Percentiles rank a stretch among this genome's conserved stretches.
Evolutionary conservation across 1,140 invertebrate species (phyloP).

Genomic region (Hyles vespertilio): DNA sequence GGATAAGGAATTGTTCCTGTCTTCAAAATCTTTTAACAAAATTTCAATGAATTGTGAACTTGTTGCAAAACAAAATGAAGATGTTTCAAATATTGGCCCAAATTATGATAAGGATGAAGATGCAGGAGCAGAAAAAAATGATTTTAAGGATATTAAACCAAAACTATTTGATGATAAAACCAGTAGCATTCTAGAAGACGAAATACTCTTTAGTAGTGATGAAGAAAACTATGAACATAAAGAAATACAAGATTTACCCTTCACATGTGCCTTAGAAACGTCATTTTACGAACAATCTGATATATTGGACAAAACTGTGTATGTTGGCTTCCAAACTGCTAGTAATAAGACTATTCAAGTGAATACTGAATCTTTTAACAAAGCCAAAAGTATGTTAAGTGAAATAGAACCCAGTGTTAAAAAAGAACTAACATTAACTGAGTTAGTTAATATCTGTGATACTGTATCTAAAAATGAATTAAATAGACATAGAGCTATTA

Average conservation of each 20-base stretch:
- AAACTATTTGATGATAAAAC: background rate
- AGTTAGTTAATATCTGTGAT: constrained; percentile 44
- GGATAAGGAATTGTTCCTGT: constrained; percentile 32
- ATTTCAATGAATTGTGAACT: background rate
- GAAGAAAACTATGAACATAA: constrained; percentile 46
- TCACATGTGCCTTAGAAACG: constrained; percentile 55
- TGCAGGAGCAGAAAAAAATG: background rate
- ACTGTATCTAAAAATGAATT: constrained; percentile 9
- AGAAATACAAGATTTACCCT: constrained; percentile 36
- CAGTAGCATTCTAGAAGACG: constrained; percentile 23
- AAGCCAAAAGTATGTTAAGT: constrained; percentile 55
- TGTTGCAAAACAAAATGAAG: background rate
- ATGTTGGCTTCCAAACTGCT: constrained; percentile 65
- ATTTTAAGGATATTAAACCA: background rate
- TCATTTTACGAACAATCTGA: constrained; percentile 39
- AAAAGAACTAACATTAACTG: constrained; percentile 28
- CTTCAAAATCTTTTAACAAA: constrained; percentile 4
- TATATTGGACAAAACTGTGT: constrained; percentile 52
- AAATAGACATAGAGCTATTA: too few species aligned
- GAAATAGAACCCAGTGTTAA: constrained; percentile 18
- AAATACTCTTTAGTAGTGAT: constrained; percentile 62
- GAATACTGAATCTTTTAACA: constrained; percentile 45
- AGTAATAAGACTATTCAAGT: constrained; percentile 64
- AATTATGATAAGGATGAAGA: background rate
- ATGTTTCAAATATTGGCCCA: background rate